A percentile compares a stretch with the other conserved stretches of the same genome.
Evolutionary conservation across 2,113 vertebrate species (phyloP).

Genomic region (Thalassarche chlororhynchos): DNA sequence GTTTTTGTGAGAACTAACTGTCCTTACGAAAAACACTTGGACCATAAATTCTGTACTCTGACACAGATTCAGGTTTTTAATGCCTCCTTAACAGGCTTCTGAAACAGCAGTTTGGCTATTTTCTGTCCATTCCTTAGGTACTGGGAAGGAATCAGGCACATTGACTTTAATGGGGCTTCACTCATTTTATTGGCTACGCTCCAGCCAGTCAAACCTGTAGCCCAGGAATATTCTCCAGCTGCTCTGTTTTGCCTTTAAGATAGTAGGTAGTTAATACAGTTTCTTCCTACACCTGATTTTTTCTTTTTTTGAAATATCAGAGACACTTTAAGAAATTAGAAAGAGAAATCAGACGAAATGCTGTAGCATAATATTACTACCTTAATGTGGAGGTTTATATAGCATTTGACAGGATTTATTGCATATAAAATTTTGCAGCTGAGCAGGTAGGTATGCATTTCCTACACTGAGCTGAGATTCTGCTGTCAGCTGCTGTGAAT

Average conservation of each 20-base stretch:
- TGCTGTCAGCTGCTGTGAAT: conserved; percentile 19
- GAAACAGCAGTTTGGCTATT: background rate
- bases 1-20: background rate
- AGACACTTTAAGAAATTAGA: background rate
- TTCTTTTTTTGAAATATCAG: background rate
- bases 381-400: background rate
- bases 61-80: background rate
- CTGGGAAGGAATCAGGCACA: background rate
- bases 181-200: background rate
- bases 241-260: background rate
- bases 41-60: background rate
- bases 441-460: background rate
- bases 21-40: background rate
- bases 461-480: background rate
- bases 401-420: background rate
- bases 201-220: background rate
- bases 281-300: background rate
- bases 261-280: background rate
- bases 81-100: background rate
- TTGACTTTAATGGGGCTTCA: background rate
- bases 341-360: background rate
- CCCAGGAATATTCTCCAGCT: background rate
- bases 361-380: background rate
- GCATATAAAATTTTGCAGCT: background rate
- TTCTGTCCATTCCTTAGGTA: background rate